Percentiles rank a stretch among this genome's conserved stretches.
phyloP scores from a whole-genome alignment of 2,113 vertebrate species.

The Oplegnathus fasciatus region DNA sequence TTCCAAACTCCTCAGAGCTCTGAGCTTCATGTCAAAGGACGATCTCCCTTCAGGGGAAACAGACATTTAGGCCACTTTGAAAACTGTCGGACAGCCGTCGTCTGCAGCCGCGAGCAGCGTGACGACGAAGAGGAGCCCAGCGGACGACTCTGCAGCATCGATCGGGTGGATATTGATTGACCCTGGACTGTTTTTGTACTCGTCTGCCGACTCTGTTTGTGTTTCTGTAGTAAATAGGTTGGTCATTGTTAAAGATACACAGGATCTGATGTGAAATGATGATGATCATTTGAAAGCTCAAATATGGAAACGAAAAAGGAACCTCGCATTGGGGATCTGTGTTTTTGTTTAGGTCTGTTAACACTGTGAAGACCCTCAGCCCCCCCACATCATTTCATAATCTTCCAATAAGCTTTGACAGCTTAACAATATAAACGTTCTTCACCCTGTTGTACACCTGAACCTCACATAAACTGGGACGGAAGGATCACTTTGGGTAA shows the following conservation, averaged over 20 bases:
- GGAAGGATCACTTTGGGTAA: background rate
- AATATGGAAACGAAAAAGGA: background rate
- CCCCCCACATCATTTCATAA: background rate
- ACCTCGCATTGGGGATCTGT: background rate
- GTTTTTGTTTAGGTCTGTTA: background rate
- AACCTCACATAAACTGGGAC: background rate
- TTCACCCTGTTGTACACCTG: background rate
- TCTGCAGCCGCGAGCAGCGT: background rate
- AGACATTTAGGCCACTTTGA: background rate
- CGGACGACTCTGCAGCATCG: background rate
- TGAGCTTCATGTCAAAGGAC: constrained; percentile 17
- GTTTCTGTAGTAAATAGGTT: constrained; percentile 28
- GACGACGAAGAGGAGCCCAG: background rate
- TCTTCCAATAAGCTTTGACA: too few relatives aligned
- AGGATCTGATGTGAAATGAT: background rate
- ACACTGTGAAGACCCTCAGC: background rate
- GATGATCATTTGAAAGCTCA: background rate
- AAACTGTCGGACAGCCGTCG: constrained; percentile 8
- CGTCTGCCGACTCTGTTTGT: constrained; percentile 2
- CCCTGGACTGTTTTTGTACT: constrained; percentile 35
- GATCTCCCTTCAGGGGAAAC: background rate
- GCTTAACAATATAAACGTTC: too few relatives aligned
- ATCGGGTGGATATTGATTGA: background rate
- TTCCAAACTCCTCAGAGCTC: background rate
- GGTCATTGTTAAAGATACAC: background rate